Base-by-base conservation (phyloP, 2,888 invertebrate genomes). In the Tenthredo scrophulariae region DNA sequence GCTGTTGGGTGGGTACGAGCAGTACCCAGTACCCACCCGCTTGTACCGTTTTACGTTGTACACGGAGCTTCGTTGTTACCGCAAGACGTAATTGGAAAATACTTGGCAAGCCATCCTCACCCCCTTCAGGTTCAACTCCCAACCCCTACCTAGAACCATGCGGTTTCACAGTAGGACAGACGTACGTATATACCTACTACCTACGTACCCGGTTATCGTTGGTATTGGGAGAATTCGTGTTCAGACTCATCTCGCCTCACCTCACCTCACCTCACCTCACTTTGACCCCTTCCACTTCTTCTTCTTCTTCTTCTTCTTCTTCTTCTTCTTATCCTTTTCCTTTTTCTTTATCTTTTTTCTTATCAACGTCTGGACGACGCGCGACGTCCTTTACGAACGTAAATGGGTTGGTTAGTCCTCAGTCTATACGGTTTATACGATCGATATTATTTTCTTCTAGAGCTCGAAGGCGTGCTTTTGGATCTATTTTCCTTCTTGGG, bases 11-110 rank as follows among this genome's bases (percentile, higher is more conserved):
- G 33, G 18, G 15, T 18, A 18, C 70, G 18, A 33, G 15, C 18
- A 33, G 18, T 43, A 74, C 43, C 26, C 18, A 10, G 46, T 26
- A 75, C 46, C 70, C 37, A 75, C 22, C 22, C 43, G 43, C 46
- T n/a, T 43, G 26, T 75, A 46, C 72, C 40, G n/a, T 40, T 72
- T n/a, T 43, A 67, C 67, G 15, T 46, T 46, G 43, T 46, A 54
- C 29, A 18, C 50, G 26, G n/a, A 77, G 80, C 62, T 29, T 62
- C 62, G 80, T 91, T 91, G 90, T 92, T 91, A 90, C 91, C 90
- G 90, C 90, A 92, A 92, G 91, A 91, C 89, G 91, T 92, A 92
- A 92, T 92, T 92, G 92, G 90, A 92, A 92, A 92, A 92, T 92
- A 91, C 91, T 92, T 91, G 91, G 91, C 91, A 90, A 90, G 90